These are phyloP conservation scores for Cremastinae sp. DNA, from an alignment of 2,888 invertebrate species.

Conservation along the genomic window DNA sequence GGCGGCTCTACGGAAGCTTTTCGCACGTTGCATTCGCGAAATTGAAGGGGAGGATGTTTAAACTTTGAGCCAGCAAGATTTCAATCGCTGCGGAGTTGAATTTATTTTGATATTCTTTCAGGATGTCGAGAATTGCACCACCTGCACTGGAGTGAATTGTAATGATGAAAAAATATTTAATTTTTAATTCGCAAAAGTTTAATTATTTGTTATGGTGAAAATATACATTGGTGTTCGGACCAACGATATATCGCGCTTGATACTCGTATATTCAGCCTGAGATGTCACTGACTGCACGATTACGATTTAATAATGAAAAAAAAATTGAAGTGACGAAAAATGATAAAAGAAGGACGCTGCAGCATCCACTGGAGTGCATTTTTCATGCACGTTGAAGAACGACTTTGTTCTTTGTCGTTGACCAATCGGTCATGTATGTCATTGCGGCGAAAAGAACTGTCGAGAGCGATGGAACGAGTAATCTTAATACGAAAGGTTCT, in stretches of 20 bases:
- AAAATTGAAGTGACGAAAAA: too few species aligned
- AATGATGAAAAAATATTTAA: too few species aligned
- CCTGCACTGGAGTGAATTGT: too few species aligned
- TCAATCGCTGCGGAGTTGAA: background rate
- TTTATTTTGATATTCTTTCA: constrained; percentile 1
- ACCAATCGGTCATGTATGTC: constrained; percentile 55
- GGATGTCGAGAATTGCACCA: too few species aligned
- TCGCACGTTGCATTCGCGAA: constrained; percentile 11
- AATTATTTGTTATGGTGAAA: too few species aligned
- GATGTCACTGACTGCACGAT: constrained; percentile 4
- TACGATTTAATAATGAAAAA: constrained; percentile 8
- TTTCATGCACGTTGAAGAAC: constrained; percentile 18
- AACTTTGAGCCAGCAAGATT: too few species aligned
- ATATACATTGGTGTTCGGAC: too few species aligned
- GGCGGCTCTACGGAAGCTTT: constrained; percentile 21
- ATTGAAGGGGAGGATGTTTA: background rate
- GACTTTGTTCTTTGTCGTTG: constrained; percentile 24
- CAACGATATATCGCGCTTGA: background rate
- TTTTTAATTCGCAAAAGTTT: too few species aligned
- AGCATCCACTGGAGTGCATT: background rate
- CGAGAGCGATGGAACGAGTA: constrained; percentile 50
- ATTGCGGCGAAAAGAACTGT: constrained; percentile 44
- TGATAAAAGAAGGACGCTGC: background rate
- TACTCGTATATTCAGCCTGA: background rate
- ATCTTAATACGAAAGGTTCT: constrained; percentile 51